Evolutionary conservation across 2,113 vertebrate genomes (phyloP).

Genomic region (Girardinichthys multiradiatus): DNA sequence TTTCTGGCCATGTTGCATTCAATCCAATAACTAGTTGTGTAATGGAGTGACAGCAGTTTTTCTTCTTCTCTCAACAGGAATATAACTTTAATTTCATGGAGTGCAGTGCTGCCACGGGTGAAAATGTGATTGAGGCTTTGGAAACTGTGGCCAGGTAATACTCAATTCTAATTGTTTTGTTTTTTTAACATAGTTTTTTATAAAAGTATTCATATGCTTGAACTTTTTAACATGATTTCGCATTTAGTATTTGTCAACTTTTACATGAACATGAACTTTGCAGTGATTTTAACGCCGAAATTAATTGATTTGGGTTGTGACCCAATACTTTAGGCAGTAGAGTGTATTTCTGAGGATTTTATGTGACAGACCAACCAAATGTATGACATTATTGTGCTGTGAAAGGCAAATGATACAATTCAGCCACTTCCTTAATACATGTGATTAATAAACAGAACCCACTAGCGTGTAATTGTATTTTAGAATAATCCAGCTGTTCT

Average conservation of each 20-base stretch:
- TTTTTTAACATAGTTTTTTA: neutral
- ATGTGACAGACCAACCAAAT: neutral
- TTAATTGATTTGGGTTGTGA: no score
- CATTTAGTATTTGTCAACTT: no score
- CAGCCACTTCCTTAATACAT: no score
- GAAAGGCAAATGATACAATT: neutral
- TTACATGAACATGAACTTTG: no score
- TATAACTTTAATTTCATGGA: constrained; percentile 86
- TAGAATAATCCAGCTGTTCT: no score
- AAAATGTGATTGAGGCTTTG: constrained; percentile 86
- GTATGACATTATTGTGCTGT: neutral
- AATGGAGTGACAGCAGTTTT: neutral
- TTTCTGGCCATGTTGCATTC: neutral
- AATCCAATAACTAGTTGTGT: neutral
- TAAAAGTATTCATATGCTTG: neutral
- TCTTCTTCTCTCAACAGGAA: constrained; percentile 76
- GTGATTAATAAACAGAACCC: no score
- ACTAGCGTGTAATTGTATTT: no score
- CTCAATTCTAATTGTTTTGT: no score
- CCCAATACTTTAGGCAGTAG: no score
- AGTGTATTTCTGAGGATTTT: no score
- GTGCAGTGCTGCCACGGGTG: constrained; percentile 89
- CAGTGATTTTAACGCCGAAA: no score
- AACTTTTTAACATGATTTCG: neutral
- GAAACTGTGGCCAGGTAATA: constrained; percentile 85